phyloP scores from a whole-genome alignment of 2,113 vertebrate species.

The Ceyx cyanopectus region DNA sequence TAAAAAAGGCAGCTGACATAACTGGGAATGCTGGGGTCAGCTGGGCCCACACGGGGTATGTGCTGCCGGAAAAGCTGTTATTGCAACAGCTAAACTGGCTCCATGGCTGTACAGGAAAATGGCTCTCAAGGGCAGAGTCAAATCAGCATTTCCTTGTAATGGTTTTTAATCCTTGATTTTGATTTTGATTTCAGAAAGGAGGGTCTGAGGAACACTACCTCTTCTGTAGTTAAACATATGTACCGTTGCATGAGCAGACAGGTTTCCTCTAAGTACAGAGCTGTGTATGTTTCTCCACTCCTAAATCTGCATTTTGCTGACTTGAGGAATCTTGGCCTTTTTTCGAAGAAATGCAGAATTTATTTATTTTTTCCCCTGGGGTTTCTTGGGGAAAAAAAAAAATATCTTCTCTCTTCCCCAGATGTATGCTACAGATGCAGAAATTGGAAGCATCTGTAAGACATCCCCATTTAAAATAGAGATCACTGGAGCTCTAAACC shows the following conservation, averaged over 20 bases:
- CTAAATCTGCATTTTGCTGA: neutral
- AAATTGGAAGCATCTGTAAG: neutral
- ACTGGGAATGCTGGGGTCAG: neutral
- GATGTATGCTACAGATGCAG: accelerated
- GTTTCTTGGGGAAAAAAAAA: neutral
- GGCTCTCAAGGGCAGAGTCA: neutral
- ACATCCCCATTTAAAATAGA: neutral
- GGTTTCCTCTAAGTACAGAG: neutral
- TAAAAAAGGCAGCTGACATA: accelerated
- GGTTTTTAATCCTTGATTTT: neutral
- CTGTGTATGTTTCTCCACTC: neutral
- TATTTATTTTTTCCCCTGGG: neutral
- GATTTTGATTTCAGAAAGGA: neutral
- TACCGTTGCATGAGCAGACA: accelerated
- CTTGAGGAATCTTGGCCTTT: neutral
- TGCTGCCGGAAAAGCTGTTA: neutral
- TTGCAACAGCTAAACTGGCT: neutral
- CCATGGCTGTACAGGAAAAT: neutral
- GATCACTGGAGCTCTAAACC: neutral
- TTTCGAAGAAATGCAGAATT: neutral
- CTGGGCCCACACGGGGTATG: neutral
- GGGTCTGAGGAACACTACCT: accelerated
- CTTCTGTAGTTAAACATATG: neutral
- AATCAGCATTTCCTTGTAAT: neutral
- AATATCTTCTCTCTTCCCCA: neutral